Evolutionary conservation across 2,888 invertebrate genomes (phyloP).

Genomic region (Thelaira solivaga): DNA sequence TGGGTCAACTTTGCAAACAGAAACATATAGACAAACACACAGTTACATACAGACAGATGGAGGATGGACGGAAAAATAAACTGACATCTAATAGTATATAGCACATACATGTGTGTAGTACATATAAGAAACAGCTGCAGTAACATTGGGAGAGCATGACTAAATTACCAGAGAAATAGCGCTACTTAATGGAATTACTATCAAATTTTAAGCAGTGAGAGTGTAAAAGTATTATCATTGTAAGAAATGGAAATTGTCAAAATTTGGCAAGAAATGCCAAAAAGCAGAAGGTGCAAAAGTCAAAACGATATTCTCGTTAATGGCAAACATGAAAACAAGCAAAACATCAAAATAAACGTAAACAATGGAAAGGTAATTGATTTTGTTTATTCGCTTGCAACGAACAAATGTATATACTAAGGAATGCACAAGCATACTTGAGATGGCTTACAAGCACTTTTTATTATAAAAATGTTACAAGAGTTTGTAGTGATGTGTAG

Average conservation of each 20-base stretch:
- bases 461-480: no score
- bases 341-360: conserved; percentile 8
- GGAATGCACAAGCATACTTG: no score
- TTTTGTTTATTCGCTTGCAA: no score
- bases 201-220: conserved; percentile 23
- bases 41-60: not conserved
- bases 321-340: conserved; percentile 7
- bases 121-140: conserved; percentile 4
- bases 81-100: conserved; percentile 16
- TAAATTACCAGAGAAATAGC: conserved; percentile 30
- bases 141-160: conserved; percentile 20
- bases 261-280: conserved; percentile 36
- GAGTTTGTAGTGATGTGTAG: no score
- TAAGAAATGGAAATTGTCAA: conserved; percentile 41
- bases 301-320: not conserved
- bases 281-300: not conserved
- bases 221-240: conserved; percentile 15
- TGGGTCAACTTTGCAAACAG: conserved; percentile 46
- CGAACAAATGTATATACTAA: not conserved
- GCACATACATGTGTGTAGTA: not conserved
- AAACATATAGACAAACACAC: conserved; percentile 21
- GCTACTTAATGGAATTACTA: conserved; percentile 21
- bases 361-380: conserved; percentile 24
- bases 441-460: no score
- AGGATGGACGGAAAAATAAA: conserved; percentile 1